These are phyloP conservation scores for Lutjanus argentimaculatus DNA, from an alignment of 2,797 vertebrate genomes.

Conservation along the genomic window DNA sequence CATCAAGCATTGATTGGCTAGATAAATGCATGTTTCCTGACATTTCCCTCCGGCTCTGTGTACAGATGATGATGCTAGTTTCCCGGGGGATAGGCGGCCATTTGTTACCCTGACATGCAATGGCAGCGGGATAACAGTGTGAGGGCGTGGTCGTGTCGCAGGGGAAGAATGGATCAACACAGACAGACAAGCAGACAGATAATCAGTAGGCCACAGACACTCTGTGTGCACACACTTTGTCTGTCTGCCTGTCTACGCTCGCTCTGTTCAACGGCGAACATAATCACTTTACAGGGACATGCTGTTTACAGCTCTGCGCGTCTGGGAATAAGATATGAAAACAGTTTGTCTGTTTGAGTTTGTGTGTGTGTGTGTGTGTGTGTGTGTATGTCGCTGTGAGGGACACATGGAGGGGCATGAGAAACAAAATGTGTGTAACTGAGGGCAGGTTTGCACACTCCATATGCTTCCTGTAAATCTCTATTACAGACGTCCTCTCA, in stretches of 20 bases:
- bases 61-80: constrained; percentile 55
- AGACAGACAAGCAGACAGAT: constrained; percentile 57
- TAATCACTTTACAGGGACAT: constrained; percentile 77
- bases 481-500: constrained; percentile 30
- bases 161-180: constrained; percentile 44
- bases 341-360: constrained; percentile 71
- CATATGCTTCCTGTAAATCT: constrained; percentile 43
- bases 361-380: constrained; percentile 27
- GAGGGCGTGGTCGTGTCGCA: constrained; percentile 48
- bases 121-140: constrained; percentile 11
- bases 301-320: constrained; percentile 74
- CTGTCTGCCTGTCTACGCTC: constrained; percentile 51
- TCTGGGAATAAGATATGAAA: constrained; percentile 76
- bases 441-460: constrained; percentile 18
- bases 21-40: constrained; percentile 61
- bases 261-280: constrained; percentile 65
- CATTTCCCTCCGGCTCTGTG: constrained; percentile 54
- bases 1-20: constrained; percentile 55
- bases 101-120: constrained; percentile 63
- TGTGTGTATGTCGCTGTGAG: constrained; percentile 15
- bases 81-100: constrained; percentile 37
- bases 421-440: constrained; percentile 31
- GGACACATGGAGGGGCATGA: constrained; percentile 18
- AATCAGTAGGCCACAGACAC: constrained; percentile 62
- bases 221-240: constrained; percentile 34